Conservation (phyloP, 2,113 vertebrate genomes). For the Pycnonotus jocosus region DNA sequence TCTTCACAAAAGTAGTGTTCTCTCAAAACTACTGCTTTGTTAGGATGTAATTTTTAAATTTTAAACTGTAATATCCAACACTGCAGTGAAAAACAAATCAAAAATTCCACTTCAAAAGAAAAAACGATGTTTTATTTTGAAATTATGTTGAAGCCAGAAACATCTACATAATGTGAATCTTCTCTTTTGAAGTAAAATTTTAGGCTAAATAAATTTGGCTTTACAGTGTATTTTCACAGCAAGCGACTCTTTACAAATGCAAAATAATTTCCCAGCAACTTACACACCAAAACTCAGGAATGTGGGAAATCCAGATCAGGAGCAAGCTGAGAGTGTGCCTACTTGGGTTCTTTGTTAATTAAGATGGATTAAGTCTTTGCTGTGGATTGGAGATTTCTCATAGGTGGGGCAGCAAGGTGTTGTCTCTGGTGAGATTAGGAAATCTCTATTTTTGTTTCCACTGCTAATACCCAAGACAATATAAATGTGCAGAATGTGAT, state of each 20-base stretch:
- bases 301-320: neutral
- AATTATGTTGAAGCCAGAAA: neutral
- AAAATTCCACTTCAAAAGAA: neutral
- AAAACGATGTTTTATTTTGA: neutral
- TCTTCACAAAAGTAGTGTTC: neutral
- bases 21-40: neutral
- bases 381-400: neutral
- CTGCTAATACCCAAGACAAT: neutral
- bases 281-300: neutral
- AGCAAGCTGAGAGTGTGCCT: neutral
- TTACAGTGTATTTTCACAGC: neutral
- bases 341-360: neutral
- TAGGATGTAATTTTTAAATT: neutral
- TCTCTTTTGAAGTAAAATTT: neutral
- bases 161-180: neutral
- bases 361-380: neutral
- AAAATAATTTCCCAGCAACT: neutral
- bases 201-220: neutral
- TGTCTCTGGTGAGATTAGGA: slow-evolving; percentile 26
- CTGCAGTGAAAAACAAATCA: neutral
- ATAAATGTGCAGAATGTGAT: slow-evolving; percentile 4
- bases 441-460: neutral
- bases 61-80: neutral
- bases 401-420: neutral
- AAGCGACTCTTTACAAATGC: neutral